Evolutionary conservation across 1,140 invertebrate genomes (phyloP), one percentile per base, ranked within the genome.

Genomic region (Neodiprion lecontei): DNA sequence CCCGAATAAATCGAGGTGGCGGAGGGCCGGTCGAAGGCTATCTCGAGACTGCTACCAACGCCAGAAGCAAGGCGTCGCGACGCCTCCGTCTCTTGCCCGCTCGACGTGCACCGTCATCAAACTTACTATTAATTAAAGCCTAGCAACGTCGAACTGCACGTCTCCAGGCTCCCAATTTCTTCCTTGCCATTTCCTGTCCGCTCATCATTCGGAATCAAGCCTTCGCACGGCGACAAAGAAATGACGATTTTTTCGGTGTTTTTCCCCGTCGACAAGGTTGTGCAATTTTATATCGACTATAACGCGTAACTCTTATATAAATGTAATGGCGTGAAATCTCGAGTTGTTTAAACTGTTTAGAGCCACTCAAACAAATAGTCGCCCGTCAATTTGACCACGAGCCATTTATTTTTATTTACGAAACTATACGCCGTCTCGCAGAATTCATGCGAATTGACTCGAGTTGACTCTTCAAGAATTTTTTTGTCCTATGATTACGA

Each of bases 31-130:
- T 80, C 87, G 86, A 85, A 85, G 87, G 86, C 87, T 88, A 88
- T 87, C 87, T 86, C 87, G 86, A 87, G 87, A 88, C 87, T 88
- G 86, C 83, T 85, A 85, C 86, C 84, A 87, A 86, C 87, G 87
- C 86, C 85, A 87, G 85, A 81, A 74, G 79, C 79, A 81, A 87
- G 78, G 79, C 84, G 82, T 87, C 83, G 81, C 84, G 82, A 86
- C 82, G 84, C 82, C 80, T 83, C 84, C 79, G 78, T 79, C 81
- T 75, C 67, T 48, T 53, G 21, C 69, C 74, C 73, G 67, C 77
- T 76, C 73, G 70, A 75, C 69, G 74, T 72, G 68, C 74, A 47
- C 70, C 75, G 75, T 68, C 69, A 72, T 74, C 75, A 70, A 76
- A 76, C 75, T 74, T 76, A 65, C 72, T 74, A 73, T 70, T 70